Conservation (phyloP, 1,140 invertebrate species). For the Archivesica marissinica region DNA sequence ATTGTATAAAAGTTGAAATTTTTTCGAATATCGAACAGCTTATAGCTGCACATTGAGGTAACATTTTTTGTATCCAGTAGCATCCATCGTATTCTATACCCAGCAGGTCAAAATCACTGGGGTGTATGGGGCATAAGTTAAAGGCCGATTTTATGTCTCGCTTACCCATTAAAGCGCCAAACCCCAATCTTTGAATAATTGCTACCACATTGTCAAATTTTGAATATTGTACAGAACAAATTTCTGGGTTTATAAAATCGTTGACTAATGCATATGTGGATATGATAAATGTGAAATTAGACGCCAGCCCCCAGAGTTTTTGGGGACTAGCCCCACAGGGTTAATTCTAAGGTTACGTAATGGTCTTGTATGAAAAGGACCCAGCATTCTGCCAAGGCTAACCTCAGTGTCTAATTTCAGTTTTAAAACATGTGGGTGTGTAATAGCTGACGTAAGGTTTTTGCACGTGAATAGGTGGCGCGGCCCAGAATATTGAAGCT, state of each 20-base stretch:
- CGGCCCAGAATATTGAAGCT: not conserved
- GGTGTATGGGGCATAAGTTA: not conserved
- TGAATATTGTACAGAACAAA: conserved; percentile 43
- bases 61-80: conserved; percentile 3
- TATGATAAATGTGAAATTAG: conserved; percentile 47
- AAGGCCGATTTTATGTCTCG: conserved; percentile 60
- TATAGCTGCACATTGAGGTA: not conserved
- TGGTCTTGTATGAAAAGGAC: not conserved
- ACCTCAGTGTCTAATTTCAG: not conserved
- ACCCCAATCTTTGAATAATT: conserved; percentile 38
- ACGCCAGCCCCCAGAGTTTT: not conserved
- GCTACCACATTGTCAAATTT: conserved; percentile 39
- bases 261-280: conserved; percentile 18
- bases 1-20: not conserved
- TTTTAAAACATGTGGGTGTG: not conserved
- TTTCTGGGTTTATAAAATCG: conserved; percentile 28
- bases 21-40: not conserved
- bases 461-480: not conserved
- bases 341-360: not conserved
- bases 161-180: conserved; percentile 35
- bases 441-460: not conserved
- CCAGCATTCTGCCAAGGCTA: not conserved
- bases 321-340: not conserved
- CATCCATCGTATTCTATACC: not conserved
- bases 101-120: not conserved